Evolutionary conservation across 2,797 vertebrate genomes (phyloP).

Genomic region (Sebastes hubbsi): DNA sequence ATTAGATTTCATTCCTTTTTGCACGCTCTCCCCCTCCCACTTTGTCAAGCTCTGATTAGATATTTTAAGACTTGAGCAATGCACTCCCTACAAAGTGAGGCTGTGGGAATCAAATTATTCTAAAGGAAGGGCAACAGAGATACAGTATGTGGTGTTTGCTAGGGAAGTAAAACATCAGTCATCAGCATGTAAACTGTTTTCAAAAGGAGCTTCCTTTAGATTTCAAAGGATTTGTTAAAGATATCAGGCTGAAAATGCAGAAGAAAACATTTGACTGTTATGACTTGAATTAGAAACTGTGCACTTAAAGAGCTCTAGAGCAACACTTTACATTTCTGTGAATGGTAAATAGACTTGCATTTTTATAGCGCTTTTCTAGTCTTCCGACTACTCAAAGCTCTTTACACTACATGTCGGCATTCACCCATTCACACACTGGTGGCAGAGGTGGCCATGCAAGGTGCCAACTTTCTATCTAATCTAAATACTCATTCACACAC

Average conservation of each 20-base stretch:
- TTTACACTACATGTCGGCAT: too few relatives aligned
- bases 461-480: too few relatives aligned
- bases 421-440: too few relatives aligned
- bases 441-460: fast-evolving
- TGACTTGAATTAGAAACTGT: not conserved
- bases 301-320: not conserved
- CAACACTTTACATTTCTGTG: not conserved
- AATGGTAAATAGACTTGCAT: too few relatives aligned
- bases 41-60: conserved; percentile 66
- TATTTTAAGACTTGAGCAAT: conserved; percentile 58
- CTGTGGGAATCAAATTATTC: conserved; percentile 47
- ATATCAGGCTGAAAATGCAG: not conserved
- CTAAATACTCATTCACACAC: too few relatives aligned
- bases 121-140: conserved; percentile 25
- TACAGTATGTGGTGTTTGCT: not conserved
- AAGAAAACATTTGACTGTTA: not conserved
- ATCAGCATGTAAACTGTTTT: not conserved
- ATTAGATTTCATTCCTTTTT: conserved; percentile 68
- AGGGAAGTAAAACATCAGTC: not conserved
- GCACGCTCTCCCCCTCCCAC: conserved; percentile 27
- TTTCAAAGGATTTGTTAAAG: not conserved
- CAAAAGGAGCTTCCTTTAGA: not conserved
- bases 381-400: too few relatives aligned
- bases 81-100: conserved; percentile 38
- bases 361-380: too few relatives aligned